Evolutionary conservation across 2,113 vertebrate genomes (phyloP), one percentile per base, ranked within the genome.

Genomic region (Lagenorhynchus albirostris): DNA sequence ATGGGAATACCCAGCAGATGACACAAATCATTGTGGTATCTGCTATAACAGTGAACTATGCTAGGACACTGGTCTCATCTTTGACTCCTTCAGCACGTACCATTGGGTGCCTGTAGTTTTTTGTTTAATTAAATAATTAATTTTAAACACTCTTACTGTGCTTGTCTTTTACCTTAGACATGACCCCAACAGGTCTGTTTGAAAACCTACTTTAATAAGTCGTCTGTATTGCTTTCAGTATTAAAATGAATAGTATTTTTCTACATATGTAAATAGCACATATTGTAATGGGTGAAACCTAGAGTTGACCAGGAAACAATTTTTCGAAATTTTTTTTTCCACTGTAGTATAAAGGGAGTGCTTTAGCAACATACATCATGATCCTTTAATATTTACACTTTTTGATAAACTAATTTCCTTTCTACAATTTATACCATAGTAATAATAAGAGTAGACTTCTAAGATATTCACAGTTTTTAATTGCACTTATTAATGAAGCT

Each of bases 131-230:
- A 47, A 47, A 47, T 63, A 76, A 85, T 84, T 38, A 89, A 87
- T 77, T 73, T 90, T 65, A 80, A 89, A 70, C 65, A 50, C n/a
- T 94, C 38, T 76, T 20, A 80, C 23, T 81, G 38, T 18, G 10
- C 15, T 77, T n/a, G 36, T 14, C 60, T 95, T 93, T 96, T 80
- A 95, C 62, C 83, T 74, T 60, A 89, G 38, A 86, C 29, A 62
- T 58, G 21, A 83, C 3, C 76, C 26, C n/a, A 87, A 91, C 7
- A 55, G 2, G 6, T 71, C 50, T 60, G 11, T 62, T 77, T 89
- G 44, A 86, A 91, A 89, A 95, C 58, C 65, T 89, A 53, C n/a
- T 55, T 76, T 70, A 92, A 36, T 79, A 77, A 85, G 29, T 68
- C 38, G 4, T 50, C 50, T 50, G 50, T 50, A 50, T 50, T 50